Evolutionary conservation across 2,113 vertebrate species (phyloP), one percentile per base, ranked within the genome.

Genomic region (Takifugu flavidus): DNA sequence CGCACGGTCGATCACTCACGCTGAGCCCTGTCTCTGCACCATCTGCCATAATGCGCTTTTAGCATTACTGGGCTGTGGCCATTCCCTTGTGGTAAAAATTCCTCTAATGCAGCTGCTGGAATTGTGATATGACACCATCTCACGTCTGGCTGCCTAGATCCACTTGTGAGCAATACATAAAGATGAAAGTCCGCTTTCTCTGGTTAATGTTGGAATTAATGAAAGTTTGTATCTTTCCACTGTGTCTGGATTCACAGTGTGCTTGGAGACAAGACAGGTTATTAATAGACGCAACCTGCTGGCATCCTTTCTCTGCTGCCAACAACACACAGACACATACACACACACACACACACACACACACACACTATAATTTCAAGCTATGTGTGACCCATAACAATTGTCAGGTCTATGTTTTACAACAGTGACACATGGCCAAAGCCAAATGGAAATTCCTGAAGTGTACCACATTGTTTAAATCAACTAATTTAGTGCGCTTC

Each of bases 241-340:
- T 39, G 7, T 57, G 60, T 65, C 56, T 57, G 10, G 45, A 67
- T 70, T n/a, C 65, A 10, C 47, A 76, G 25, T 58, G 49, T 65
- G 65, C 66, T 55, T 50, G 26, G 63, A 67, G 56, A 59, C 73
- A 80, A 78, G 64, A 50, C 56, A 51, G 65, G 70, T 66, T 86
- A 85, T 85, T 83, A 78, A 85, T 86, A 85, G 81, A 80, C 34
- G 65, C 11, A 65, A 72, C 65, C 75, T 78, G 80, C 72, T 76
- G 80, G 70, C 47, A 57, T 62, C 31, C 53, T 28, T 75, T 53
- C 63, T 2, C 44, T 60, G 76, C 56, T 67, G 69, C 66, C 67
- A 76, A 55, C 68, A 62, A 65, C 51, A 51, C 60, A 68, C 49
- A 52, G 11, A 39, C 43, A 49, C 15, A 26, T 25, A n/a, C 25